Base-by-base conservation (phyloP, 2,797 vertebrate genomes). In the Malacoctenus gilli region DNA sequence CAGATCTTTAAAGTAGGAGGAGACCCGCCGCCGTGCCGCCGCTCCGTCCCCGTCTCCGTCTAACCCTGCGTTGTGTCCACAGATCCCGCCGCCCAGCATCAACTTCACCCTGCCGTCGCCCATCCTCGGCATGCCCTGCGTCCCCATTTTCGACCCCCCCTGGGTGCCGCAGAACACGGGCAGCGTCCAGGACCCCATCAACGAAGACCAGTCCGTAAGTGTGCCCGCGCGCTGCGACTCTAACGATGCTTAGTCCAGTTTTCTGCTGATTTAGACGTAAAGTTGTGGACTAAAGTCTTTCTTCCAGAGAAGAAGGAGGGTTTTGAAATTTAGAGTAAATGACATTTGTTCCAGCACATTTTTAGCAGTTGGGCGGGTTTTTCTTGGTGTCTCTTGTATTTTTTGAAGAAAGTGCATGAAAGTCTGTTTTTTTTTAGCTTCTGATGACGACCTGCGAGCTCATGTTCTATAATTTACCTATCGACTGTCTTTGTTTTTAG, bases 1-100 rank as follows among this genome's bases (percentile, higher is more conserved):
- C 96, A 98, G 88, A 99, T 98, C 72, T 99, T 99, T 88, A 99
- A 99, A 94, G 97, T 98, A 75, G n/a, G n/a, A n/a, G n/a, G n/a
- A n/a, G n/a, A n/a, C n/a, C n/a, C n/a, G n/a, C n/a, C n/a, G n/a
- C n/a, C n/a, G n/a, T n/a, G n/a, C n/a, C n/a, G n/a, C n/a, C n/a
- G n/a, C n/a, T n/a, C n/a, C n/a, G n/a, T n/a, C n/a, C n/a, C n/a
- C n/a, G 9, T 32, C 30, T 32, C 30, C 12, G 3, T 32, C 8
- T 2, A 6, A 11, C 4, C 12, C 12, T 19, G 18, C 38, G 2
- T 43, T 50, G 71, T 74, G 14, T 3, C 79, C 43, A 65, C 84
- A 99, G 97, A 99, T 99, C 36, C 97, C 97, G 13, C 97, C 97
- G 36, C 97, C 97, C 53, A 99, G 97, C 80, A 99, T 99, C 87